Evolutionary conservation across 2,888 invertebrate genomes (phyloP).

Genomic region (Drosophila quinaria): DNA sequence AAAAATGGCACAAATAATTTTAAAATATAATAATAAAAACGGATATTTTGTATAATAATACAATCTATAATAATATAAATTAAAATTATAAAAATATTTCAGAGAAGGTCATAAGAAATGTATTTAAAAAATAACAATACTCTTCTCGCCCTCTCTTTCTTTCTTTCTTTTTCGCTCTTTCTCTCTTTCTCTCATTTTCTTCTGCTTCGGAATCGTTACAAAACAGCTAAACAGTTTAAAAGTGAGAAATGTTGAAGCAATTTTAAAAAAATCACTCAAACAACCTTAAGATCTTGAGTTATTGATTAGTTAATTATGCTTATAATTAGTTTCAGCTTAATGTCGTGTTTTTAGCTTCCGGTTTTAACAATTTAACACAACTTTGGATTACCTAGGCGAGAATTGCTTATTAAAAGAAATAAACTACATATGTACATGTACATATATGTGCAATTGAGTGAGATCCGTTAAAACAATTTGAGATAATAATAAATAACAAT

Average conservation of each 20-base stretch:
- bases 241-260: conserved; percentile 2
- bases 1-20: no score
- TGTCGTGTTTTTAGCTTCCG: conserved; percentile 13
- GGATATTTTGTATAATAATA: no score
- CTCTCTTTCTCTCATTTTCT: neutral
- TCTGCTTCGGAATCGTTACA: neutral
- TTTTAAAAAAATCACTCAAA: conserved; percentile 3
- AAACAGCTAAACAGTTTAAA: neutral
- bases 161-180: neutral
- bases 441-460: neutral
- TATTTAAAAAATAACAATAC: neutral
- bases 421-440: neutral
- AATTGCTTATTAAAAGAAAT: neutral
- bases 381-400: neutral
- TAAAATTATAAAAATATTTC: neutral
- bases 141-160: neutral
- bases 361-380: neutral
- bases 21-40: no score
- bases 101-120: neutral
- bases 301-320: conserved; percentile 17
- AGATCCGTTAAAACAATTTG: conserved; percentile 4
- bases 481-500: conserved; percentile 1
- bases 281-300: conserved; percentile 13
- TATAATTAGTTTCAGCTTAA: conserved; percentile 17
- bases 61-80: no score